Percentiles rank a stretch among this genome's conserved stretches.
These are phyloP conservation scores for Aporophyla lueneburgensis DNA, from an alignment of 2,888 invertebrate species.

Conservation along the genomic window DNA sequence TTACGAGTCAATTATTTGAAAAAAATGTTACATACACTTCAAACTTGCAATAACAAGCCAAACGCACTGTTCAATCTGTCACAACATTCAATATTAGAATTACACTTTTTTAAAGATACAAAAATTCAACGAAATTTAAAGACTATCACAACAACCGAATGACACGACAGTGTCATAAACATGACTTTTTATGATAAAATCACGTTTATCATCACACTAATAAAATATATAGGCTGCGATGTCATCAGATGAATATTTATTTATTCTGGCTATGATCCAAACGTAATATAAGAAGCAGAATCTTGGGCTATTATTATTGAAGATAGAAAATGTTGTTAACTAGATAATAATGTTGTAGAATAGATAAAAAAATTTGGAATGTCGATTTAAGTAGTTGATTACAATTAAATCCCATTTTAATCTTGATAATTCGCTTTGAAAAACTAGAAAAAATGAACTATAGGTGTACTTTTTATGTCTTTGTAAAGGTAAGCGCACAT, in stretches of 20 bases:
- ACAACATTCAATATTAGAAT: not conserved
- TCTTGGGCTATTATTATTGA: constrained; percentile 18
- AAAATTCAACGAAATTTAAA: no score
- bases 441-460: not conserved
- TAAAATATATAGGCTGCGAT: constrained; percentile 34
- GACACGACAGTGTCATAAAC: constrained; percentile 24
- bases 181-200: constrained; percentile 28
- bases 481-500: no score
- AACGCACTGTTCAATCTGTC: not conserved
- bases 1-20: constrained; percentile 2
- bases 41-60: not conserved
- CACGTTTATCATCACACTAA: constrained; percentile 21
- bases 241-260: constrained; percentile 27
- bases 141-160: no score
- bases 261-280: constrained; percentile 66
- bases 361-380: not conserved
- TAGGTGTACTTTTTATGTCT: no score
- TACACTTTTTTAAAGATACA: not conserved
- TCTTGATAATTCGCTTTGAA: no score
- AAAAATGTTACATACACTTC: not conserved
- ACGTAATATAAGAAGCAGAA: constrained; percentile 41
- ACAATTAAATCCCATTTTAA: not conserved
- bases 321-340: constrained; percentile 9
- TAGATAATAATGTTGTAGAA: constrained; percentile 16
- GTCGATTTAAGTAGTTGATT: not conserved